A percentile compares a stretch with the other conserved stretches of the same genome.
phyloP scores from a whole-genome alignment of 2,888 invertebrate species.

The Priocnemis perturbator region DNA sequence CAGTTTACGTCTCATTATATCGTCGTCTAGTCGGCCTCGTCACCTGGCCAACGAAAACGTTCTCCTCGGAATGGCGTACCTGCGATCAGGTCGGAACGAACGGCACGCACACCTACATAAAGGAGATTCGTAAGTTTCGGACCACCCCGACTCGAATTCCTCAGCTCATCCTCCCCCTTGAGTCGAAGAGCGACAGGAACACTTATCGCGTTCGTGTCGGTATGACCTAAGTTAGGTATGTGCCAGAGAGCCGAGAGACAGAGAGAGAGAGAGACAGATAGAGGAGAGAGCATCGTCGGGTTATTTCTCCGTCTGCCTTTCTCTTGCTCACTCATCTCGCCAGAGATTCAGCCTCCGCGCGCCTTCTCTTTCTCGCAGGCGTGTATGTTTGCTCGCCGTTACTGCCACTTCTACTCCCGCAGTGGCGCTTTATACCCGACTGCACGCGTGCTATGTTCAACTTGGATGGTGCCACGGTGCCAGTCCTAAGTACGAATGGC shows the following conservation, averaged over 20 bases:
- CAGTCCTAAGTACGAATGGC: neutral
- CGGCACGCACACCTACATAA: too few relatives aligned
- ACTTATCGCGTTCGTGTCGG: slow-evolving; percentile 61
- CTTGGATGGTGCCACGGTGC: neutral
- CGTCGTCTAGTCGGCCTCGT: too few relatives aligned
- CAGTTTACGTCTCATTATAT: too few relatives aligned
- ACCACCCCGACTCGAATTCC: slow-evolving; percentile 61
- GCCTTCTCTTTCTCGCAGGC: slow-evolving; percentile 16
- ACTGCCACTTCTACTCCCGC: slow-evolving; percentile 49
- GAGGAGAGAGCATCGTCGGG: slow-evolving; percentile 28
- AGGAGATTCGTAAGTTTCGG: slow-evolving; percentile 49
- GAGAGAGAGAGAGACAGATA: slow-evolving; percentile 6
- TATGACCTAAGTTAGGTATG: slow-evolving; percentile 58
- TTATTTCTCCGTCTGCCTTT: slow-evolving; percentile 7
- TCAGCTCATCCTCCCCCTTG: slow-evolving; percentile 42
- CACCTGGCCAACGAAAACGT: too few relatives aligned
- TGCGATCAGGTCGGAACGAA: too few relatives aligned
- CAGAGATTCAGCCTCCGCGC: neutral
- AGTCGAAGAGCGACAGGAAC: slow-evolving; percentile 42
- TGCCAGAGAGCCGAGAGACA: slow-evolving; percentile 29
- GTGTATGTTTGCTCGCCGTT: slow-evolving; percentile 51
- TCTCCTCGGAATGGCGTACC: too few relatives aligned
- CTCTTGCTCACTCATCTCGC: too few relatives aligned
- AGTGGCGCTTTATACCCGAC: slow-evolving; percentile 43
- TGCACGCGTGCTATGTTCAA: slow-evolving; percentile 12